Conservation (phyloP, 2,888 invertebrate species). For the Thecocarcelia acutangulata region DNA sequence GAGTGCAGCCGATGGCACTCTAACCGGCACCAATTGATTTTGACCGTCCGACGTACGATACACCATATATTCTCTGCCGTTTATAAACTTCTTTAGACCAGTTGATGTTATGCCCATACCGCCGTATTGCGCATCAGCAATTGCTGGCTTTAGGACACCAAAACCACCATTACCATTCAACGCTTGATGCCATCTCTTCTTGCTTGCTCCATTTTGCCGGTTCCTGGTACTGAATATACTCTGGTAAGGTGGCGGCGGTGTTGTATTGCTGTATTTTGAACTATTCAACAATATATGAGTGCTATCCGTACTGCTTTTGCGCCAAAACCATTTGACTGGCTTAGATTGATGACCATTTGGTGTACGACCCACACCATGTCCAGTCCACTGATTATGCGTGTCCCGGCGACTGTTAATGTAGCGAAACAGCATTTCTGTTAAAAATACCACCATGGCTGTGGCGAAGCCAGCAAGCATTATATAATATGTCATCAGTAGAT, state of each 20-base stretch:
- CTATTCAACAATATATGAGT: slow-evolving; percentile 71
- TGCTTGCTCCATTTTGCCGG: slow-evolving; percentile 8
- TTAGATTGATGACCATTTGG: slow-evolving; percentile 74
- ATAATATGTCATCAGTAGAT: slow-evolving; percentile 90
- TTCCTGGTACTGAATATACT: slow-evolving; percentile 76
- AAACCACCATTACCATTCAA: slow-evolving; percentile 50
- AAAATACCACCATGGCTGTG: slow-evolving; percentile 85
- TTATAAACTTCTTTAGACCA: slow-evolving; percentile 84
- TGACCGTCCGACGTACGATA: slow-evolving; percentile 84
- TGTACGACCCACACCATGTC: slow-evolving; percentile 75
- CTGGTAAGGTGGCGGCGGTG: slow-evolving; percentile 87
- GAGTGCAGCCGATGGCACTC: slow-evolving; percentile 89
- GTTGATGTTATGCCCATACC: slow-evolving; percentile 67
- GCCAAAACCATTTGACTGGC: slow-evolving; percentile 74
- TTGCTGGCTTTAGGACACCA: slow-evolving; percentile 60
- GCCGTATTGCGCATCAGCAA: slow-evolving; percentile 71
- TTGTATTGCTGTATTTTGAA: slow-evolving; percentile 73
- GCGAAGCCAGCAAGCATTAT: slow-evolving; percentile 88
- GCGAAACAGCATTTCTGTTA: slow-evolving; percentile 84
- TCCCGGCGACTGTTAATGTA: slow-evolving; percentile 75
- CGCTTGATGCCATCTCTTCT: slow-evolving; percentile 48
- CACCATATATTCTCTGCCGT: slow-evolving; percentile 90
- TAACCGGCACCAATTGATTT: slow-evolving; percentile 87
- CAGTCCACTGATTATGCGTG: slow-evolving; percentile 73
- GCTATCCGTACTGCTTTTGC: slow-evolving; percentile 65